Evolutionary conservation across 1,140 invertebrate species (phyloP).

Genomic region (Carposina sasakii): DNA sequence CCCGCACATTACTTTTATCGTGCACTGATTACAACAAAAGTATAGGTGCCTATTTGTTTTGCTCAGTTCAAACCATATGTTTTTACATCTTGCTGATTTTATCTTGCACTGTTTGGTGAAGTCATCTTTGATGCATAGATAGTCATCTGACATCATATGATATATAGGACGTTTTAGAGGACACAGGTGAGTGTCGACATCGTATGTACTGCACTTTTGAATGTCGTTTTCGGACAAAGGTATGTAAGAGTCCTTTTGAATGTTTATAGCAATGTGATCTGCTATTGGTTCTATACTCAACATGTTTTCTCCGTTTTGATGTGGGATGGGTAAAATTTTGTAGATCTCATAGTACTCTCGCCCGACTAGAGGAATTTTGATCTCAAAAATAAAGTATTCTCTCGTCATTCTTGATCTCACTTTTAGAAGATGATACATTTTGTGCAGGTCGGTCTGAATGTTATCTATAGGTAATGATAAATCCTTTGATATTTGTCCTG

Average conservation of each 20-base stretch:
- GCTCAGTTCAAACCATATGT: neutral
- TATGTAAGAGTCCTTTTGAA: neutral
- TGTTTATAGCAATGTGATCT: neutral
- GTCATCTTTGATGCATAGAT: neutral
- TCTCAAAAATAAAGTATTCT: neutral
- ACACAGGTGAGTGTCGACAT: neutral
- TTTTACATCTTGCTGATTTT: neutral
- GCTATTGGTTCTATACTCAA: neutral
- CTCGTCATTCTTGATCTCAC: neutral
- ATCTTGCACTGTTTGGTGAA: neutral
- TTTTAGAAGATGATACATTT: neutral
- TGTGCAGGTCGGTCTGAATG: neutral
- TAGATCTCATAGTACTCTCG: neutral
- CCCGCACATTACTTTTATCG: neutral
- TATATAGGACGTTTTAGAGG: neutral
- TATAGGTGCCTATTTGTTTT: neutral
- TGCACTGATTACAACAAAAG: slow-evolving; percentile 1
- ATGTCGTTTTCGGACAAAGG: neutral
- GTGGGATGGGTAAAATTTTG: neutral
- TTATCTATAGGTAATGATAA: neutral
- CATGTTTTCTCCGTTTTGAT: neutral
- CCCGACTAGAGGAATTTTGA: slow-evolving; percentile 1
- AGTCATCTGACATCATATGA: neutral
- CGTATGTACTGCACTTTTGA: neutral
- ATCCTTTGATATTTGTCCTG: neutral